Evolutionary conservation across 2,113 vertebrate genomes (phyloP).

Genomic region (Pseudonaja textilis): DNA sequence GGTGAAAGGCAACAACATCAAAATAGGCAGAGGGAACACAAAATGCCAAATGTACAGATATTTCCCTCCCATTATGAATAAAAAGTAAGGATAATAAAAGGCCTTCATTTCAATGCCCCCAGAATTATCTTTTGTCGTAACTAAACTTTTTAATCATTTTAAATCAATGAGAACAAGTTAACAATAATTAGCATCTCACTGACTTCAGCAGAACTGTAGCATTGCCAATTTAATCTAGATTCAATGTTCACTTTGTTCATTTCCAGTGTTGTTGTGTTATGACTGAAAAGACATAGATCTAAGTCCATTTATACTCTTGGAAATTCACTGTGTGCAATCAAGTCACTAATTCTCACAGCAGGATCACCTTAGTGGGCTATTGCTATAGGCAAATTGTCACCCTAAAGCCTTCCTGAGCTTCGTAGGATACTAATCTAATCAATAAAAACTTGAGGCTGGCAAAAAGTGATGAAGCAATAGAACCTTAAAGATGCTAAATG

Average conservation of each 20-base stretch:
- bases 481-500: background rate
- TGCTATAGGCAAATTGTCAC: background rate
- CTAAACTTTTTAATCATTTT: background rate
- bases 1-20: background rate
- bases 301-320: background rate
- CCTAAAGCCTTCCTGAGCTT: background rate
- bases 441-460: background rate
- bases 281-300: background rate
- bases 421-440: background rate
- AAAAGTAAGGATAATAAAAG: background rate
- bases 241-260: background rate
- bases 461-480: background rate
- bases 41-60: background rate
- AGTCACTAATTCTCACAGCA: background rate
- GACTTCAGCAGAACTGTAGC: background rate
- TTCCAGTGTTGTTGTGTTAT: background rate
- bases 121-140: background rate
- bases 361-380: background rate
- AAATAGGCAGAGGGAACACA: background rate
- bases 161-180: background rate
- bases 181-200: background rate
- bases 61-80: background rate
- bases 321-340: background rate
- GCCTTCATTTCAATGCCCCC: background rate
- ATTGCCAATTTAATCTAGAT: background rate